phyloP scores from a whole-genome alignment of 1,140 invertebrate species.

The Triops cancriformis region DNA sequence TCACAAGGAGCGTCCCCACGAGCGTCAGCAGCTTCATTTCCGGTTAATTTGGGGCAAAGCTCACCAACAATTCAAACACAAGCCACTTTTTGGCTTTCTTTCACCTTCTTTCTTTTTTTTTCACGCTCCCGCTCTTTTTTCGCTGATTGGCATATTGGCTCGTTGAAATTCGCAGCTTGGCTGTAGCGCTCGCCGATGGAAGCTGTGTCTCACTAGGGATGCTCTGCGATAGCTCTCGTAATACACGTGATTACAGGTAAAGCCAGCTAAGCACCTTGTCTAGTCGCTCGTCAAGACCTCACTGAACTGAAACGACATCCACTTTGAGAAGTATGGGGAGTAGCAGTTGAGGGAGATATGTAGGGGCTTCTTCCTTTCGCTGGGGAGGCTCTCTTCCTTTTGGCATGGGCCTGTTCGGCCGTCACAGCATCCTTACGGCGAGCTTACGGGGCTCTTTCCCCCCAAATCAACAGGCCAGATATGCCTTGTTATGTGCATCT shows the following conservation, averaged over 20 bases:
- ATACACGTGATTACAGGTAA: constrained; percentile 4
- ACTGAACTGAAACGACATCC: constrained; percentile 10
- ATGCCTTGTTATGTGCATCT: constrained; percentile 13
- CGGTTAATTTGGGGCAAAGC: too few species aligned
- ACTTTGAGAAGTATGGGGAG: constrained; percentile 7
- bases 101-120: too few species aligned
- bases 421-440: not conserved
- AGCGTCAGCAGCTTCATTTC: not conserved
- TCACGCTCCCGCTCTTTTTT: too few species aligned
- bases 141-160: too few species aligned
- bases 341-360: constrained; percentile 2
- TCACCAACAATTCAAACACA: too few species aligned
- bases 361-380: constrained; percentile 4
- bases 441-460: not conserved
- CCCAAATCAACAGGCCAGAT: constrained; percentile 2
- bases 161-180: too few species aligned
- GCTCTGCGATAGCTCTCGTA: not conserved
- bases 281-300: constrained; percentile 12
- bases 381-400: not conserved
- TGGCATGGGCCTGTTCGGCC: constrained; percentile 5
- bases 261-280: not conserved
- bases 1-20: not conserved
- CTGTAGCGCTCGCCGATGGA: too few species aligned
- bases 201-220: not conserved
- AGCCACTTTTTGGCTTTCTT: too few species aligned